Conservation (phyloP, 2,113 vertebrate genomes). For the Cnemophilus loriae region DNA sequence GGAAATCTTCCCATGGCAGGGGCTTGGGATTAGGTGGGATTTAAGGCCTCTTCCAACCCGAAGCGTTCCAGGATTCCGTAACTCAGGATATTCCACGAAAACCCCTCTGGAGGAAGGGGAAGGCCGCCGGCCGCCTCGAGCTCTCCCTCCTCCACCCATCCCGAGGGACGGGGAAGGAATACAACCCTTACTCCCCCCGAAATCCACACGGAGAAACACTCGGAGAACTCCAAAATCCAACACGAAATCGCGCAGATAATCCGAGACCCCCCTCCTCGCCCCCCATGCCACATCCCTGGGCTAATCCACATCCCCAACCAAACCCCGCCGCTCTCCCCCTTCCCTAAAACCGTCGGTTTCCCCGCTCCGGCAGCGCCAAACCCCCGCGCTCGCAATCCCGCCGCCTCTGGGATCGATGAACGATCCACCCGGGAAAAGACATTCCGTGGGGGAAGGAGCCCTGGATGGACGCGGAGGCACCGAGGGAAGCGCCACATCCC, state of each 20-base stretch:
- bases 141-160: not conserved
- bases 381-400: not conserved
- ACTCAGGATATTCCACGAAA: not conserved
- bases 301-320: not conserved
- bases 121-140: accelerated
- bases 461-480: not conserved
- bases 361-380: not conserved
- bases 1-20: not conserved
- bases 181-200: too few relatives aligned
- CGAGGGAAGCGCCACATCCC: not conserved
- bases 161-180: accelerated
- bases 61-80: not conserved
- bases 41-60: not conserved
- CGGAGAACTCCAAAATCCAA: accelerated
- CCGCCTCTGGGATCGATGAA: not conserved
- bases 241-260: accelerated
- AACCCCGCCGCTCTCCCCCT: not conserved
- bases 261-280: too few relatives aligned
- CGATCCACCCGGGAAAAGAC: not conserved
- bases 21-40: not conserved
- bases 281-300: accelerated
- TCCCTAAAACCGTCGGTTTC: accelerated
- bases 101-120: not conserved
- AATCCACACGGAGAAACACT: accelerated
- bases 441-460: not conserved